Conservation (phyloP, 2,113 vertebrate species). For the Sterrhoptilus dennistouni region DNA sequence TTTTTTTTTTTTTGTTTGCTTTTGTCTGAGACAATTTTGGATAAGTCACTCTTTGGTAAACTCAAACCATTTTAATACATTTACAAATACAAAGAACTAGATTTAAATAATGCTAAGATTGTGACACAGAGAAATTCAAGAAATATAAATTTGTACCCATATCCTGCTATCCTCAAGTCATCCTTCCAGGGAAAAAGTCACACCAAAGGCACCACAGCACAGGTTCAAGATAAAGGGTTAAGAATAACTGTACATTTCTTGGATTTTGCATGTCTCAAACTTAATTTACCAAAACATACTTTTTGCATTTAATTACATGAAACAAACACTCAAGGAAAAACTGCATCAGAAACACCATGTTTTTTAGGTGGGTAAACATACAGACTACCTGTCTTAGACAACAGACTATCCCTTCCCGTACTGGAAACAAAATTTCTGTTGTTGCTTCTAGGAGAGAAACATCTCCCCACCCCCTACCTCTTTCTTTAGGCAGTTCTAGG, state of each 20-base stretch:
- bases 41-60: slow-evolving; percentile 87
- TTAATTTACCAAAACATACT: slow-evolving; percentile 54
- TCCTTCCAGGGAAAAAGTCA: slow-evolving; percentile 40
- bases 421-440: slow-evolving; percentile 16
- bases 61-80: slow-evolving; percentile 77
- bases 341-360: slow-evolving; percentile 63
- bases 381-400: slow-evolving; percentile 57
- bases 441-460: slow-evolving; percentile 43
- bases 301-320: slow-evolving; percentile 61
- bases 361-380: slow-evolving; percentile 64
- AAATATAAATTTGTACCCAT: slow-evolving; percentile 37
- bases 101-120: slow-evolving; percentile 64
- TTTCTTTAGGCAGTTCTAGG: slow-evolving; percentile 44
- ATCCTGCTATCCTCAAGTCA: slow-evolving; percentile 31
- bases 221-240: slow-evolving; percentile 13
- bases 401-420: slow-evolving; percentile 4
- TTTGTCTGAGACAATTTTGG: slow-evolving; percentile 82
- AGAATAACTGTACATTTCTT: slow-evolving; percentile 47
- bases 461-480: background rate
- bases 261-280: slow-evolving; percentile 68
- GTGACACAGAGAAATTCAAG: slow-evolving; percentile 66
- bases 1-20: background rate
- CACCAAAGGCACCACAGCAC: slow-evolving; percentile 54
- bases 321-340: slow-evolving; percentile 54
- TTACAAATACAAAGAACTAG: slow-evolving; percentile 68